Base-by-base conservation (phyloP, 2,797 vertebrate species). In the Cryptoprocta ferox region DNA sequence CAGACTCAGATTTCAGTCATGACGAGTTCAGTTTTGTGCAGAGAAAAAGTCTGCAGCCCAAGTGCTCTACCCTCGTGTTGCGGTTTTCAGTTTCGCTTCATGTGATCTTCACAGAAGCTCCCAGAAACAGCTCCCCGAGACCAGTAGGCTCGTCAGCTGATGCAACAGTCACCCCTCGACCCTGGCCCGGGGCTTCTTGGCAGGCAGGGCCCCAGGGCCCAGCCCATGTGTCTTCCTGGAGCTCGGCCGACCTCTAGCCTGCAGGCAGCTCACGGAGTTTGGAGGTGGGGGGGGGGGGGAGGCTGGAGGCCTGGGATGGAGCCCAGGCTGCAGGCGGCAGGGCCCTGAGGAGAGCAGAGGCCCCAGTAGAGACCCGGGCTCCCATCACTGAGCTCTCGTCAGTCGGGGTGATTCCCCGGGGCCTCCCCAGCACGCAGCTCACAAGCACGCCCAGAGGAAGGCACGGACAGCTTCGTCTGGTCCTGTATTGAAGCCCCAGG, bases 21-120 rank as follows among this genome's bases (percentile, higher is more conserved):
- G 30, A 35, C 1, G 0, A 6, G 19, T 28, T 32, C 9, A 0
- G 14, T 7, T 90, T 28, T 11, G 14, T 5, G 4, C 42, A 30
- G 10, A 75, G 48, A 61, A 80, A 56, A 56, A 6, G 21, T 19
- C 70, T 24, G 42, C 42, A 32, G 15, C 19, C 0, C 0, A 0
- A 0, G 45, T 0, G 37, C 84, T 39, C 18, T 28, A 37, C 6
- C 3, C 50, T 18, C 1, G 0, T 2, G 2, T 2, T 6, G 26
- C 13, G 68, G 68, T 28, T 66, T 65, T 30, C 53, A 1, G 70
- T 7, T 83, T 32, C 48, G 70, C 11, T 42, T 63, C 86, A 13
- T 3, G 21, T 2, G 24, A n/a, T 21, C 66, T 65, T 82, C 32
- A 28, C 0, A 0, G 76, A 86, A 75, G 42, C 45, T 81, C 37